Evolutionary conservation across 2,888 invertebrate genomes (phyloP), one percentile per base, ranked within the genome.

Genomic region (Vandiemenella viatica): DNA sequence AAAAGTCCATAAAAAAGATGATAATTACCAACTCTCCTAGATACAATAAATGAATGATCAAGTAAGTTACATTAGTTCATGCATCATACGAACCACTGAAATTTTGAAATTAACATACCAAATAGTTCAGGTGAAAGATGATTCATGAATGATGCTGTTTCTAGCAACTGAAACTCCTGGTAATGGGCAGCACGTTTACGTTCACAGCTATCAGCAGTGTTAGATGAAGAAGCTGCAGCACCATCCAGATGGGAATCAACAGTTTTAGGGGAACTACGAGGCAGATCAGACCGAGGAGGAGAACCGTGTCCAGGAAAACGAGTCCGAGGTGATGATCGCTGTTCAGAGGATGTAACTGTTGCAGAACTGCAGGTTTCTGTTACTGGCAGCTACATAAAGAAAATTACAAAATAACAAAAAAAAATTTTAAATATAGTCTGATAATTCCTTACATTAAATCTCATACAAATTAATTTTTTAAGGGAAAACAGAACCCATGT

Each of bases 71-170:
- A n/a, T n/a, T n/a, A n/a, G n/a, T n/a, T n/a, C n/a, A n/a, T n/a
- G n/a, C n/a, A n/a, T n/a, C n/a, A n/a, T n/a, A n/a, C n/a, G n/a
- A n/a, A n/a, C n/a, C n/a, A n/a, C n/a, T n/a, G n/a, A 26, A 26
- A 26, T 26, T 8, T 8, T 26, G n/a, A 4, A 13, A 32, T 20
- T 19, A 43, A 46, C 60, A 60, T 59, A 67, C 72, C 71, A 58
- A 67, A 70, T 56, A 71, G 61, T 46, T 67, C 63, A 23, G 71
- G 67, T 41, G 71, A 69, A 21, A 70, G 19, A 16, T 45, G 43
- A 18, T 51, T 48, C 21, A 51, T 23, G 37, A 51, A 51, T 17
- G 51, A 60, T 50, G 67, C 63, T 5, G 70, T 69, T 58, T 71
- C 71, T 46, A 62, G 56, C n/a, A 66, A 55, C 26, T 59, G 55